Evolutionary conservation across 2,797 vertebrate genomes (phyloP), one percentile per base, ranked within the genome.

Genomic region (Hippoglossus hippoglossus): DNA sequence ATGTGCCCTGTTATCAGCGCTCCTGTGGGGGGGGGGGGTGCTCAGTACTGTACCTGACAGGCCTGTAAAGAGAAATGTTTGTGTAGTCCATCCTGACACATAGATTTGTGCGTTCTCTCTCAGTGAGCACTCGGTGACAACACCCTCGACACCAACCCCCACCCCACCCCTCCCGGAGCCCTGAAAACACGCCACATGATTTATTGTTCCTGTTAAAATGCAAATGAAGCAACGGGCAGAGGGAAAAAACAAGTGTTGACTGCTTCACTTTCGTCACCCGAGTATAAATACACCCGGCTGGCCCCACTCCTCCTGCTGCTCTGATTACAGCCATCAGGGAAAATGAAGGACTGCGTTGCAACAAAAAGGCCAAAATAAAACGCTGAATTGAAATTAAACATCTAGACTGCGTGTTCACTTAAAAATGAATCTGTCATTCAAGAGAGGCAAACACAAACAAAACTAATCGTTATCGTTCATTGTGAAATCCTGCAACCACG

Each of bases 161-260:
- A 44, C 39, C 2, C 9, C 10, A 46, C 24, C 25, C 21, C 61
- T 5, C 60, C 22, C 21, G 16, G 61, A 63, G 73, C 82, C 68
- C 55, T 70, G 88, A 75, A 75, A 77, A 71, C 77, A 68, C 60
- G 77, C 67, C 75, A 71, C 77, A 72, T 91, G 92, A 94, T 94
- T 93, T 92, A 94, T 93, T 81, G 72, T 74, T 63, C 86, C 87
- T 91, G 89, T 94, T 93, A 92, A 93, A 93, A 94, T 94, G 91
- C 84, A 91, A 91, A 91, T 90, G 74, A 87, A 83, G 83, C 74
- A 50, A 59, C 61, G 66, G 77, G 83, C 50, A 71, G 57, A 75
- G 16, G 9, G 71, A 55, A 77, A 87, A 90, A 83, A 81, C 81
- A 89, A 86, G 71, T 71, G 78, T 73, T 71, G 73, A 74, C 77